Base-by-base conservation (phyloP, 2,113 vertebrate species). In the Arenaria interpres region DNA sequence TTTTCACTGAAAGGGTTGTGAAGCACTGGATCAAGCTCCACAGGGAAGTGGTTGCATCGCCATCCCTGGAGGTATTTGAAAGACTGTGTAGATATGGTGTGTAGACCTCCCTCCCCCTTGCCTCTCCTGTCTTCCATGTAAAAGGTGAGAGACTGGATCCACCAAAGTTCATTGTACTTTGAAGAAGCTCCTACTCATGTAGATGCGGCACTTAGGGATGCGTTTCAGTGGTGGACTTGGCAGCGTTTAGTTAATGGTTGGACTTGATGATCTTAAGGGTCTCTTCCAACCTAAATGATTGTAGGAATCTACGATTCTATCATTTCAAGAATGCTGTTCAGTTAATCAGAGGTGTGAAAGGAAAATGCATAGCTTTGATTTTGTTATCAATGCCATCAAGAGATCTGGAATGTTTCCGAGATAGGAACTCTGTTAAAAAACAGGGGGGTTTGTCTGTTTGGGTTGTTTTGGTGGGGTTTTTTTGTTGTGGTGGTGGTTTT, bases 191-290 rank as follows among this genome's bases (percentile, higher is more conserved):
- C 7, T 25, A 33, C 14, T 53, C 20, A 5, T 13, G 32, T 27
- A 56, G 39, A 23, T 24, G 30, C 35, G 53, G 6, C 14, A 19
- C n/a, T 51, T n/a, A 16, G 16, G 33, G 30, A 32, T 20, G 18
- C 5, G 27, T 4, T 62, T 85, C 68, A 59, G 28, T 8, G 13
- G 11, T 68, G 83, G 8, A 27, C 14, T 57, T 59, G n/a, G 3
- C 20, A 66, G 17, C 10, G 30, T 5, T 33, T 5, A 27, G 8
- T 39, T 45, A 23, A 21, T 0, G 0, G 4, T 30, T 77, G 41
- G 48, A 27, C 24, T 14, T 1, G 2, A 18, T 75, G 18, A 45
- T 27, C 22, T 53, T 45, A 28, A 48, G 4, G 6, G 28, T 59
- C 14, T 87, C 50, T 60, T 66, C 50, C 15, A n/a, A 15, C 2